Conservation (phyloP, 2,797 vertebrate genomes). For the Adrianichthys oophorus region DNA sequence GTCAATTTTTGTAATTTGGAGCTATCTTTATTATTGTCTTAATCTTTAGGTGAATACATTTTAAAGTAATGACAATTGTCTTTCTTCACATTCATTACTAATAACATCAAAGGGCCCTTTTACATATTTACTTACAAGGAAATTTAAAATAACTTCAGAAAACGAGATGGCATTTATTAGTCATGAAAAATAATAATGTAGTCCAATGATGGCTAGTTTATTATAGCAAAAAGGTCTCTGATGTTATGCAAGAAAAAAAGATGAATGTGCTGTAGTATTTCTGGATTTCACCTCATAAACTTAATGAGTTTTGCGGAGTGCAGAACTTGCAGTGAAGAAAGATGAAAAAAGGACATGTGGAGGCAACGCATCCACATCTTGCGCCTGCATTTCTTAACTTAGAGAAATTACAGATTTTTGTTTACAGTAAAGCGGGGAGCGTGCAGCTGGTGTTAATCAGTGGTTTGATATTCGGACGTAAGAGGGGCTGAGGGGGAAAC, state of each 20-base stretch:
- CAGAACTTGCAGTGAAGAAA: not conserved
- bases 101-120: too few relatives aligned
- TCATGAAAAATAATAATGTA: too few relatives aligned
- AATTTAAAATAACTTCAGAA: too few relatives aligned
- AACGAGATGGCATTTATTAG: too few relatives aligned
- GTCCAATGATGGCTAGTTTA: too few relatives aligned
- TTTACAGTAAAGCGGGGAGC: slow-evolving; percentile 56
- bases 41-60: too few relatives aligned
- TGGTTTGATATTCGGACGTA: slow-evolving; percentile 67
- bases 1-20: too few relatives aligned
- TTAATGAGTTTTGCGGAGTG: not conserved
- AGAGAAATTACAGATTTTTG: slow-evolving; percentile 47
- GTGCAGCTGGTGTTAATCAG: slow-evolving; percentile 68
- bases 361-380: slow-evolving; percentile 52
- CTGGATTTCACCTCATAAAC: not conserved
- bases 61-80: too few relatives aligned
- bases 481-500: slow-evolving; percentile 38
- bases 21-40: too few relatives aligned
- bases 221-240: too few relatives aligned
- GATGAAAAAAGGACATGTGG: slow-evolving; percentile 20
- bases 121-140: too few relatives aligned
- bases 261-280: not conserved
- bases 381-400: slow-evolving; percentile 27
- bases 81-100: too few relatives aligned
- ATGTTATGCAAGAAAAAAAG: not conserved